Evolutionary conservation across 2,888 invertebrate genomes (phyloP), one percentile per base, ranked within the genome.

Genomic region (Thymelicus acteon): DNA sequence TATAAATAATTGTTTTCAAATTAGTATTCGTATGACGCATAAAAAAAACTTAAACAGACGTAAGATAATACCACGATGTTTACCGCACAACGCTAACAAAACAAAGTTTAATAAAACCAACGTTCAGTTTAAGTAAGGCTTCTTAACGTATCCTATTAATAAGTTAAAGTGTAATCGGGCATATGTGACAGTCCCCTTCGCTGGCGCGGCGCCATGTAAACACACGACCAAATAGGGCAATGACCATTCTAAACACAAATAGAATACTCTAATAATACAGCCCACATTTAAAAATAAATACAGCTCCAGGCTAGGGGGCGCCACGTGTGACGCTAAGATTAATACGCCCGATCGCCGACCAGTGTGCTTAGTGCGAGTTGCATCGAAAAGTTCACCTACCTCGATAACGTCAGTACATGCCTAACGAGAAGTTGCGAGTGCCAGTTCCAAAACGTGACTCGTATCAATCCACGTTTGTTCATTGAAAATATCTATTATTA

Each of bases 141-240:
- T n/a, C 6, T 58, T 58, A 37, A 58, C 37, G 6, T 13, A 58
- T 13, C 37, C 37, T 40, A 60, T 58, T 58, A 13, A 60, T 39
- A 60, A 60, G n/a, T 58, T 39, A 31, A 37, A 67, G 37, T 60
- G 49, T 31, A 57, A 48, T 48, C 57, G 44, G 49, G 40, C 70
- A 13, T 47, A 60, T 66, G 54, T 54, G 65, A 47, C 65, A 58
- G 37, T 57, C 71, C 54, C 65, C 19, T 75, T 78, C 2, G 75
- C 85, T 90, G 89, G 89, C 90, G 83, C 69, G 75, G 79, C 84
- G 90, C 91, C 91, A 91, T 85, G 89, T 91, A 92, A 90, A 92
- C 91, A 91, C 65, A 71, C 60, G 5, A 88, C 92, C 92, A 92
- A 91, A 90, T 91, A 91, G 93, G 92, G 92, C 91, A 92, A 90